phyloP scores from a whole-genome alignment of 1,140 invertebrate species.

The Mya arenaria region DNA sequence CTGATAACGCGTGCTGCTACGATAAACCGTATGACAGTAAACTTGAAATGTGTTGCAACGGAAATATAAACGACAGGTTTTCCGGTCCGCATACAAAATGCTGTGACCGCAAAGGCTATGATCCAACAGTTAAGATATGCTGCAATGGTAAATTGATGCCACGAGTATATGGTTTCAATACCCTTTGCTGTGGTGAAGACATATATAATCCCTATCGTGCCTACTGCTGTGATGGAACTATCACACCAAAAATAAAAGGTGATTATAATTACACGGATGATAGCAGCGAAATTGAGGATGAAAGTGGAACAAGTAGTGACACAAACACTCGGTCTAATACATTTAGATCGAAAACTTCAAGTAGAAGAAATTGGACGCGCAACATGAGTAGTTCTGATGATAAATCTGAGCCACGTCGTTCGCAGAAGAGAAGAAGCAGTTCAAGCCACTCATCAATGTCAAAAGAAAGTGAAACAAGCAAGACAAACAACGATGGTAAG shows the following conservation, averaged over 20 bases:
- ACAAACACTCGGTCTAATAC: too few species aligned
- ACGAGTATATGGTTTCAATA: conserved; percentile 19
- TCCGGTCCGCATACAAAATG: conserved; percentile 15
- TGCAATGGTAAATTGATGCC: conserved; percentile 36
- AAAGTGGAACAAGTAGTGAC: too few species aligned
- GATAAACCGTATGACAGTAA: conserved; percentile 37
- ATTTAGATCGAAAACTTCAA: too few species aligned
- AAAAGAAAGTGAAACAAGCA: too few species aligned
- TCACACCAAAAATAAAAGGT: not conserved
- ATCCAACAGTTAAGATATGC: conserved; percentile 47
- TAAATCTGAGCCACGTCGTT: too few species aligned
- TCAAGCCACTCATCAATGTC: too few species aligned
- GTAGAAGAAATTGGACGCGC: too few species aligned
- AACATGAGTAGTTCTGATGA: too few species aligned
- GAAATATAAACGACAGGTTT: conserved; percentile 1
- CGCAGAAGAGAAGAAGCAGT: too few species aligned
- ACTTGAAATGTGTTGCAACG: conserved; percentile 45
- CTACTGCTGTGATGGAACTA: conserved; percentile 5
- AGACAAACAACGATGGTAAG: too few species aligned
- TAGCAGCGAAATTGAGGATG: not conserved
- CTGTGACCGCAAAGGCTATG: conserved; percentile 23
- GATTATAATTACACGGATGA: not conserved
- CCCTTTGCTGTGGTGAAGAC: conserved; percentile 33
- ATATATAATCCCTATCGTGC: conserved; percentile 23
- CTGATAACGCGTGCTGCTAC: conserved; percentile 37